Conservation (phyloP, 2,888 invertebrate species). For the Pycnomerus fuliginosus region DNA sequence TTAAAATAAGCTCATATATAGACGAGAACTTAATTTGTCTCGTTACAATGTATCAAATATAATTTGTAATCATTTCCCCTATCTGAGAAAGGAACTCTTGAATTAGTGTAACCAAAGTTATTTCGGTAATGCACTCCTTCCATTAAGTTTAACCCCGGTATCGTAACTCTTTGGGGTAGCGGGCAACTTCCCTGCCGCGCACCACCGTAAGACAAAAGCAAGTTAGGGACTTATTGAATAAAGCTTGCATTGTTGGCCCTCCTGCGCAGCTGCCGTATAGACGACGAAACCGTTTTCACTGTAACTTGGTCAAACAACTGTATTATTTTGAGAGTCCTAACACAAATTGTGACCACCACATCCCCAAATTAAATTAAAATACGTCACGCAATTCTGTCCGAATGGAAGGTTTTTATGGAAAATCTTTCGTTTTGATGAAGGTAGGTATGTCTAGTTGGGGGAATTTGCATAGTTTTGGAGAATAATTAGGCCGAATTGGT, state of each 20-base stretch:
- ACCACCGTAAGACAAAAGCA: constrained; percentile 39
- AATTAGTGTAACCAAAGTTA: constrained; percentile 48
- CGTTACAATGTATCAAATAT: constrained; percentile 10
- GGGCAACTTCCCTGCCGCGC: constrained; percentile 31
- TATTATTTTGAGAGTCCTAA: constrained; percentile 27
- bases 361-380: neutral
- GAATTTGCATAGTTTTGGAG: constrained; percentile 13
- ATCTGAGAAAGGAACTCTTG: constrained; percentile 30
- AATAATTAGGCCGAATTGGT: constrained; percentile 17
- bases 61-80: constrained; percentile 26
- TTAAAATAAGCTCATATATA: too few species aligned
- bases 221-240: constrained; percentile 45
- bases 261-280: constrained; percentile 40
- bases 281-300: constrained; percentile 18
- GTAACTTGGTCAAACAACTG: constrained; percentile 33
- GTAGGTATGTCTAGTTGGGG: too few species aligned
- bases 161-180: constrained; percentile 38
- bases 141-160: constrained; percentile 35
- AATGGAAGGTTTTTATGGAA: too few species aligned
- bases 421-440: too few species aligned
- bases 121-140: constrained; percentile 51
- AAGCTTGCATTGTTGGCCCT: constrained; percentile 35
- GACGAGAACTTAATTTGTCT: neutral
- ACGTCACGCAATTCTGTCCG: neutral
- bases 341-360: neutral